A percentile compares a stretch with the other conserved stretches of the same genome.
phyloP scores from a whole-genome alignment of 2,113 vertebrate species.

The Nyctibius bracteatus region DNA sequence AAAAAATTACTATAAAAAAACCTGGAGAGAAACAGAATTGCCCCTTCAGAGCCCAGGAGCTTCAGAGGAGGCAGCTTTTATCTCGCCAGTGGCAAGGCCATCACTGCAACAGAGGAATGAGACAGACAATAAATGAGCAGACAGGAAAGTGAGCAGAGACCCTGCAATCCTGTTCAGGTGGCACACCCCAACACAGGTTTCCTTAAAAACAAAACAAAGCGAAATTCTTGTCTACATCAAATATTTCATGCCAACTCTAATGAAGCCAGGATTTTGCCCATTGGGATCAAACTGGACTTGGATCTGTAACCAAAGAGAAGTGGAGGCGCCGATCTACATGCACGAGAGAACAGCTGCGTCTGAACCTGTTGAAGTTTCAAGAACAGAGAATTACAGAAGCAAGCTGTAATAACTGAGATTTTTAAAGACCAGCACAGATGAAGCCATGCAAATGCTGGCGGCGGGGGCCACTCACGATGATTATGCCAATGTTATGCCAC shows the following conservation, averaged over 20 bases:
- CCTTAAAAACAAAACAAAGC: background rate
- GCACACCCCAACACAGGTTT: background rate
- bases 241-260: background rate
- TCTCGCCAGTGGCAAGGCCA: background rate
- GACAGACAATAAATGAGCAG: background rate
- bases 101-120: background rate
- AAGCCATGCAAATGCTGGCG: background rate
- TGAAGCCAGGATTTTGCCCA: background rate
- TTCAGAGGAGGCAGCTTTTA: background rate
- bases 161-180: background rate
- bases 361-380: background rate
- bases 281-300: background rate
- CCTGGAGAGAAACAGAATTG: background rate
- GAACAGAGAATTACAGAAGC: background rate
- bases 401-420: background rate
- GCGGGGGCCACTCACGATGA: accelerated
- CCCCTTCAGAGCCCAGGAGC: background rate
- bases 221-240: background rate
- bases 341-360: background rate
- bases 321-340: background rate
- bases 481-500: background rate
- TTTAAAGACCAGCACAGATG: background rate
- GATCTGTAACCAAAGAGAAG: background rate
- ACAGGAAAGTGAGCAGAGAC: background rate
- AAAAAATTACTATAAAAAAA: background rate